These are phyloP conservation scores for Temnothorax unifasciatus DNA, from an alignment of 2,888 invertebrate species.

Conservation along the genomic window DNA sequence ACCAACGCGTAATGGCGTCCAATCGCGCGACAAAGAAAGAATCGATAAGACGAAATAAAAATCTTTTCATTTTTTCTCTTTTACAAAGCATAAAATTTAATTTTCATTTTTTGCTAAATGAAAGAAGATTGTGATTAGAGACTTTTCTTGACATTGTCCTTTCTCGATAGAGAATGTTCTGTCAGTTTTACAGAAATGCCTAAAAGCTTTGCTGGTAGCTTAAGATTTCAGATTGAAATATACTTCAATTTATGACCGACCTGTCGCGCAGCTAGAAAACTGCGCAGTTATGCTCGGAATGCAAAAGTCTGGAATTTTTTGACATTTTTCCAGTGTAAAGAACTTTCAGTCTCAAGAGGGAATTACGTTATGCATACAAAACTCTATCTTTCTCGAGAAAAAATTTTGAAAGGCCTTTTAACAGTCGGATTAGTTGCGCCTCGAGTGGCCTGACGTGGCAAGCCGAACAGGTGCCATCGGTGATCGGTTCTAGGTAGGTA, in stretches of 20 bases:
- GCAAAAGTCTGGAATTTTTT: constrained; percentile 20
- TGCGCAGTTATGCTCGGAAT: background rate
- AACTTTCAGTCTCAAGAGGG: background rate
- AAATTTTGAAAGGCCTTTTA: constrained; percentile 67
- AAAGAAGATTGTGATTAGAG: background rate
- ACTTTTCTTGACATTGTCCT: background rate
- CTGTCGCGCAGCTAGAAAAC: background rate
- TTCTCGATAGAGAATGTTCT: background rate
- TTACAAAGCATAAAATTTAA: background rate
- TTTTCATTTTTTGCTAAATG: background rate
- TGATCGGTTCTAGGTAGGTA: constrained; percentile 68
- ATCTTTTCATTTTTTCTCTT: background rate
- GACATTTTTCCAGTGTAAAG: background rate
- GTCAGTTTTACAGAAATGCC: background rate
- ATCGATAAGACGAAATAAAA: background rate
- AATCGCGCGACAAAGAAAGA: no score
- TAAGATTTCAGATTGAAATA: background rate
- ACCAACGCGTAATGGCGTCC: background rate
- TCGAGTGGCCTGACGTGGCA: background rate
- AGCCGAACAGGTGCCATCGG: constrained; percentile 67
- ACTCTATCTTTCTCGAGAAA: background rate
- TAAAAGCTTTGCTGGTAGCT: background rate
- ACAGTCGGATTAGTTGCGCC: constrained; percentile 67
- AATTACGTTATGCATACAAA: background rate
- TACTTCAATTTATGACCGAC: background rate